Base-by-base conservation (phyloP, 2,888 invertebrate genomes). In the Phorcus lineatus region DNA sequence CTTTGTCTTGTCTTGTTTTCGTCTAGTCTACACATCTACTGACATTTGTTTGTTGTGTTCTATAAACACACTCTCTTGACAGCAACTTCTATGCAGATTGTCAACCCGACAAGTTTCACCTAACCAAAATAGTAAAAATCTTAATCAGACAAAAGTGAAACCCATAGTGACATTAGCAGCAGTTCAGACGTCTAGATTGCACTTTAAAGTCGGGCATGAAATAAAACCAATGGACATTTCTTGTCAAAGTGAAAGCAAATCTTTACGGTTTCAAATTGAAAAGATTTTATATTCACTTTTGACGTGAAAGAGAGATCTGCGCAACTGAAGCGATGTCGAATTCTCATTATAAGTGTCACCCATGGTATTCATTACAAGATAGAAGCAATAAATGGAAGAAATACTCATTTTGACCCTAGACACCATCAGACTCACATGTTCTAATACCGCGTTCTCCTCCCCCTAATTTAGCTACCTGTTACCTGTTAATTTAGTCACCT, bases 271-370 rank as follows among this genome's bases (percentile, higher is more conserved):
- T 13, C 28, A 62, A 62, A 62, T 62, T 62, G 24, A 62, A 62
- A 62, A 62, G 62, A 62, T 7, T 62, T 62, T 62, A 62, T 28
- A n/a, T 62, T 62, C 62, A 62, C 28, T 62, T 28, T 62, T 62
- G 62, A 24, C 62, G 62, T 28, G 62, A 24, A 62, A 11, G 19
- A 13, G 57, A 57, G 57, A 57, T 62, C 24, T 17, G 24, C 62
- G 22, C 28, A 28, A 62, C 28, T 62, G 24, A 28, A 28, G 28
- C 24, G 28, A 28, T 22, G 62, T 16, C 24, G 28, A 24, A 17
- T 11, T 22, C 62, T 62, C 62, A 62, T 62, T 62, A 24, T 16
- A 62, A 24, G 62, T 62, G 62, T 62, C 62, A 62, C 17, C 13
- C 17, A 24, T 19, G 57, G 57, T 57, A 57, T 57, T 57, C 57